Evolutionary conservation across 2,888 invertebrate species (phyloP), one percentile per base, ranked within the genome.

Genomic region (Amphipoea oculea): DNA sequence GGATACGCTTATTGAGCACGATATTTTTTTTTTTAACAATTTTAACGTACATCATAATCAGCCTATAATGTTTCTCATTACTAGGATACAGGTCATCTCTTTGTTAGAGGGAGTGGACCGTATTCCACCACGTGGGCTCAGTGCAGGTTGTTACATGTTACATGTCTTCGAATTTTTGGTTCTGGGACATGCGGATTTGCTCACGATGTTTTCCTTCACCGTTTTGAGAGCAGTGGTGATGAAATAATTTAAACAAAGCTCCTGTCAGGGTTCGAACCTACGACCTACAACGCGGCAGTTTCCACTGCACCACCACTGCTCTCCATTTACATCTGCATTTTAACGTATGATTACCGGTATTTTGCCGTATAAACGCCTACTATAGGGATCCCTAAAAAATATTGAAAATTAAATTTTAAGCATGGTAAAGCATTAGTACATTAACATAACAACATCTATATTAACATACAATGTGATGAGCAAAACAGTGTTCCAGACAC

Each of bases 401-500:
- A 4, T 14, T 20, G 2, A 48, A 73, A 45, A 6, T 20, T 17
- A 60, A 17, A 6, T 20, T 45, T 23, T 36, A 12, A 42, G 12
- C 17, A 36, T 12, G n/a, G 17, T 40, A 14, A 23, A 51, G 7
- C 17, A 78, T 12, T 48, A 29, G 68, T 51, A 78, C 23, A 40
- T 23, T 29, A 67, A 57, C 42, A 62, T 11, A 62, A 67, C 60
- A 9, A 60, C 51, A 60, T 12, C 48, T 80, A 54, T 80, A 78
- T 70, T 78, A 14, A 20, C 2, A 14, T 14, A 42, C 40, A 76
- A 42, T 42, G 7, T 42, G 11, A 48, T 40, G 17, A n/a, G 17
- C 0, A 17, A 76, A 63, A 20, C 5, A 17, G 6, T 57, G 11
- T 14, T 70, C 3, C 5, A 36, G 17, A 70, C 54, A 14, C 5